Conservation (phyloP, 2,797 vertebrate genomes). For the Hoplostethus mediterraneus region DNA sequence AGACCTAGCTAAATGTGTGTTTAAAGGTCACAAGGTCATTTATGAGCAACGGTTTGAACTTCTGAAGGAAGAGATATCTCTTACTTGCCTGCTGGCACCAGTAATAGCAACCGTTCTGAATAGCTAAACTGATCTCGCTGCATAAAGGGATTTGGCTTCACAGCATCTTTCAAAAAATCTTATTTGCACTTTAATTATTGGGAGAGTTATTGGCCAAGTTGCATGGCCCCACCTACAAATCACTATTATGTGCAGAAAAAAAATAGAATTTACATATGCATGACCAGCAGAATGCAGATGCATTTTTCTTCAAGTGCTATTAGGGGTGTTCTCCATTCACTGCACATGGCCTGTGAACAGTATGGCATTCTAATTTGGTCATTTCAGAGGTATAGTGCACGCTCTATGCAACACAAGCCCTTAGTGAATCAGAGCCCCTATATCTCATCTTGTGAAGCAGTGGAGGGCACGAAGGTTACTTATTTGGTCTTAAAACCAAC, state of each 20-base stretch:
- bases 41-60: slow-evolving; percentile 22
- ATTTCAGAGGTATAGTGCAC: slow-evolving; percentile 62
- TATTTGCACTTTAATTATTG: slow-evolving; percentile 71
- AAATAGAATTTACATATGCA: slow-evolving; percentile 71
- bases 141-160: slow-evolving; percentile 37
- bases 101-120: slow-evolving; percentile 18
- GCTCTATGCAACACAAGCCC: slow-evolving; percentile 54
- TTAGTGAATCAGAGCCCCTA: slow-evolving; percentile 54
- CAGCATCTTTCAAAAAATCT: slow-evolving; percentile 45
- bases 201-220: slow-evolving; percentile 61
- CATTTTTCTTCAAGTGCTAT: slow-evolving; percentile 70
- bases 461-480: slow-evolving; percentile 52
- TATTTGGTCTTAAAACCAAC: slow-evolving; percentile 62
- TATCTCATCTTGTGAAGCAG: slow-evolving; percentile 63
- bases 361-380: slow-evolving; percentile 78
- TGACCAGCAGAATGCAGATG: slow-evolving; percentile 77
- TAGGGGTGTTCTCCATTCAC: slow-evolving; percentile 74
- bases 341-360: slow-evolving; percentile 65
- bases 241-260: slow-evolving; percentile 50
- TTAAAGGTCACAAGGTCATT: slow-evolving; percentile 22
- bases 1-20: slow-evolving; percentile 25
- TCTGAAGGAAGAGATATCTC: neutral
- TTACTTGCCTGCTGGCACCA: slow-evolving; percentile 6
- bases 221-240: slow-evolving; percentile 62
- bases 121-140: slow-evolving; percentile 27